phyloP scores from a whole-genome alignment of 2,888 invertebrate genomes.

The Odontocerum albicorne region DNA sequence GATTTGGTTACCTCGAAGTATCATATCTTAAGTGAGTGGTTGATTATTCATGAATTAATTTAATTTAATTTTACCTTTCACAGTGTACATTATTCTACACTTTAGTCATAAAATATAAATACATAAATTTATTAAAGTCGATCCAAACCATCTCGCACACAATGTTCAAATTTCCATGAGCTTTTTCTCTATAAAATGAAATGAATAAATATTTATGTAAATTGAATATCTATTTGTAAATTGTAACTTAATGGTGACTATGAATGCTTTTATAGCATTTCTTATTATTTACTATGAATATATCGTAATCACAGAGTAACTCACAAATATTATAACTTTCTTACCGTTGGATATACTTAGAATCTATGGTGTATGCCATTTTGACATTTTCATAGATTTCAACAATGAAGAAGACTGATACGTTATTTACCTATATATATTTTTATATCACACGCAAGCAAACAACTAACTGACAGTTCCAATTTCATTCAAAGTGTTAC shows the following conservation, averaged over 20 bases:
- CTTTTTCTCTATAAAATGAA: conserved; percentile 36
- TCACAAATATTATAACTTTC: conserved; percentile 30
- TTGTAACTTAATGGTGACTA: conserved; percentile 34
- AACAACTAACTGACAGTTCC: conserved; percentile 28
- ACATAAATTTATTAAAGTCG: neutral
- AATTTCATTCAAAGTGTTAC: too few relatives aligned
- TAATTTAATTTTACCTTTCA: conserved; percentile 1
- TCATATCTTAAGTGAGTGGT: conserved; percentile 5
- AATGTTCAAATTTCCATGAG: conserved; percentile 38
- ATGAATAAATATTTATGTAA: conserved; percentile 33
- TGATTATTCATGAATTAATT: conserved; percentile 17
- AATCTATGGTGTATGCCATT: conserved; percentile 1
- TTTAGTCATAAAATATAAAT: neutral
- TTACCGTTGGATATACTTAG: conserved; percentile 31
- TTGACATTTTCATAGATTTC: conserved; percentile 33
- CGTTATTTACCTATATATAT: conserved; percentile 37
- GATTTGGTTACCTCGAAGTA: too few relatives aligned
- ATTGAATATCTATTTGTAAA: conserved; percentile 26
- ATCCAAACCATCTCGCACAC: conserved; percentile 34
- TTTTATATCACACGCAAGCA: conserved; percentile 36
- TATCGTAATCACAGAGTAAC: conserved; percentile 22
- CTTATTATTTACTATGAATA: conserved; percentile 27
- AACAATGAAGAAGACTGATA: conserved; percentile 37
- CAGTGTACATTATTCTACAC: neutral
- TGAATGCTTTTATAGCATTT: conserved; percentile 26